Evolutionary conservation across 2,888 invertebrate species (phyloP), one percentile per base, ranked within the genome.

Genomic region (Alitta virens): DNA sequence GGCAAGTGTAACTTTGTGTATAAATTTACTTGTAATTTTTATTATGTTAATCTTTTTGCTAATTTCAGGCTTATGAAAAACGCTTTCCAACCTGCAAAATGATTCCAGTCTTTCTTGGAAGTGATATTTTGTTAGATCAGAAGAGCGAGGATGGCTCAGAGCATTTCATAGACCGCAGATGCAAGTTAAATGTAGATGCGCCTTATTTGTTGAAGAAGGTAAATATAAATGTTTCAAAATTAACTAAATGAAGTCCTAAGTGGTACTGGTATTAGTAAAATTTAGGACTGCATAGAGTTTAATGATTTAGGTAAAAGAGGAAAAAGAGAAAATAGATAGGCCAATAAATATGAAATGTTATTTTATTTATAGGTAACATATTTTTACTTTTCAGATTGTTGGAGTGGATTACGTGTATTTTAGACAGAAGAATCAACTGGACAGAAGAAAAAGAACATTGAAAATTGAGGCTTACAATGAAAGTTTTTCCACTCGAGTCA

Each of bases 171-270:
- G 91, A 91, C 69, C 85, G 96, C 61, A 87, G 91, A 58, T 96
- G 95, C 80, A 90, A 91, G 83, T 85, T 96, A 59, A 91, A 92
- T 75, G 91, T 95, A 1, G 95, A 96, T 68, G 95, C 94, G 16
- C 96, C 96, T 0, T 96, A 95, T 82, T 84, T 96, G 57, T 86
- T 96, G 63, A 95, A 95, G 82, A 96, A 95, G 87, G 92, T 92
- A 78, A 52, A 68, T 54, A 33, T n/a, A n/a, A n/a, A n/a, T n/a
- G n/a, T n/a, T n/a, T n/a, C n/a, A n/a, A n/a, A n/a, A n/a, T n/a
- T n/a, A n/a, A n/a, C n/a, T n/a, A n/a, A n/a, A n/a, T n/a, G n/a
- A n/a, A n/a, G n/a, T n/a, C n/a, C n/a, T n/a, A n/a, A n/a, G n/a
- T n/a, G n/a, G n/a, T n/a, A n/a, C n/a, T n/a, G n/a, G n/a, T n/a